Evolutionary conservation across 2,113 vertebrate genomes (phyloP).

Genomic region (Colaptes auratus): DNA sequence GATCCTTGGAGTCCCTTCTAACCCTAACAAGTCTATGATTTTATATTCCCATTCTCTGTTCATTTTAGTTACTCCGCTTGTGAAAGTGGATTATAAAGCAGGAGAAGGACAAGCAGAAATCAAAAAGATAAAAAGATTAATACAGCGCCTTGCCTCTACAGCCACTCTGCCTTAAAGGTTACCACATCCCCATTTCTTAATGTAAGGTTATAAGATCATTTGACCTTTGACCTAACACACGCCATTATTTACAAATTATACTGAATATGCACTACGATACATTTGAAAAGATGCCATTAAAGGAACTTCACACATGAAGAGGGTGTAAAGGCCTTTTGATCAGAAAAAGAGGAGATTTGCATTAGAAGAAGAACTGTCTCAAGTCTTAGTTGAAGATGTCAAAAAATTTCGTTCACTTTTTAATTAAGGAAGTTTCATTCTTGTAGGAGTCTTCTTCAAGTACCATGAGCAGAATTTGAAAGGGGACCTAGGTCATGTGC

Average conservation of each 20-base stretch:
- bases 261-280: conserved; percentile 43
- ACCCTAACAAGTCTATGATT: too few species aligned
- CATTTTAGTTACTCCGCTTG: not conserved
- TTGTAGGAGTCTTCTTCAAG: not conserved
- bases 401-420: not conserved
- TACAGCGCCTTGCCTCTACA: not conserved
- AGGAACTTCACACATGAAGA: not conserved
- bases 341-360: not conserved
- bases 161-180: conserved; percentile 27
- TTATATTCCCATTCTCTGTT: not conserved
- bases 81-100: not conserved
- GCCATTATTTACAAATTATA: conserved; percentile 64
- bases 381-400: not conserved
- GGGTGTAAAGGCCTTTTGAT: conserved; percentile 1
- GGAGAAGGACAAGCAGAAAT: not conserved
- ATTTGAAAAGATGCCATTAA: conserved; percentile 44
- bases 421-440: not conserved
- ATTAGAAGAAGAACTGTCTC: not conserved
- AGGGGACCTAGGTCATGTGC: not conserved
- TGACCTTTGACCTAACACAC: conserved; percentile 41
- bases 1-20: too few species aligned
- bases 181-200: not conserved
- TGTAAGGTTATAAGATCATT: not conserved
- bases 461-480: not conserved
- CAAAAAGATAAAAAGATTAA: conserved; percentile 14